Conservation (phyloP, 2,888 invertebrate species). For the Temnothorax rugatulus region DNA sequence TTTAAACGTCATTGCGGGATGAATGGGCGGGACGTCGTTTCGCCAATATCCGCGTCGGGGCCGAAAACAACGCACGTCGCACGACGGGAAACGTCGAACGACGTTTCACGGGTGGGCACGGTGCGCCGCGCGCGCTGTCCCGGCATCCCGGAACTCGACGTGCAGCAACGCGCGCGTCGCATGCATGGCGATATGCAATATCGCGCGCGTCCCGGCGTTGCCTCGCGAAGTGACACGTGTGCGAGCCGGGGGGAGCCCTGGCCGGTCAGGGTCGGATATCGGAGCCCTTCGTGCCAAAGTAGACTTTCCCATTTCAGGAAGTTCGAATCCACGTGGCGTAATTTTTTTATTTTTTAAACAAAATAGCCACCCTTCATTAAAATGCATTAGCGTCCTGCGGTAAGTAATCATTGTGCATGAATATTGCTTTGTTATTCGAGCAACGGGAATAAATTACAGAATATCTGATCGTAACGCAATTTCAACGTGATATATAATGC, state of each 20-base stretch:
- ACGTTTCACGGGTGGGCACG: neutral
- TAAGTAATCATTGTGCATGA: slow-evolving; percentile 3
- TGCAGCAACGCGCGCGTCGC: slow-evolving; percentile 28
- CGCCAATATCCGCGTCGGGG: slow-evolving; percentile 37
- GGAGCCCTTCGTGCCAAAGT: neutral
- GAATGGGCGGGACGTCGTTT: slow-evolving; percentile 43
- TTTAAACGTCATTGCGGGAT: slow-evolving; percentile 67
- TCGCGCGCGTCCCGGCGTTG: neutral
- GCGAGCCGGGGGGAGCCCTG: neutral
- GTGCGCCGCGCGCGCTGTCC: neutral
- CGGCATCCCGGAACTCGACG: slow-evolving; percentile 20
- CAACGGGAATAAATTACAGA: slow-evolving; percentile 10
- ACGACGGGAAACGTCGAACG: slow-evolving; percentile 47
- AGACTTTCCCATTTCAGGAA: neutral
- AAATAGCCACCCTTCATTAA: neutral
- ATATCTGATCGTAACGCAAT: slow-evolving; percentile 15
- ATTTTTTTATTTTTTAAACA: neutral
- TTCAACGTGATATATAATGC: slow-evolving; percentile 5
- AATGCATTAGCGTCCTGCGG: slow-evolving; percentile 15
- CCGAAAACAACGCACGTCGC: slow-evolving; percentile 55
- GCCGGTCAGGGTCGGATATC: slow-evolving; percentile 12
- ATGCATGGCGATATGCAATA: slow-evolving; percentile 52
- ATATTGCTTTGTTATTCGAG: slow-evolving; percentile 13
- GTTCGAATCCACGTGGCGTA: neutral
- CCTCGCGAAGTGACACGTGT: slow-evolving; percentile 41